Percentiles rank a stretch among this genome's conserved stretches.
These are phyloP conservation scores for Neoscelio sp. DNA, from an alignment of 2,888 invertebrate species.

Conservation along the genomic window DNA sequence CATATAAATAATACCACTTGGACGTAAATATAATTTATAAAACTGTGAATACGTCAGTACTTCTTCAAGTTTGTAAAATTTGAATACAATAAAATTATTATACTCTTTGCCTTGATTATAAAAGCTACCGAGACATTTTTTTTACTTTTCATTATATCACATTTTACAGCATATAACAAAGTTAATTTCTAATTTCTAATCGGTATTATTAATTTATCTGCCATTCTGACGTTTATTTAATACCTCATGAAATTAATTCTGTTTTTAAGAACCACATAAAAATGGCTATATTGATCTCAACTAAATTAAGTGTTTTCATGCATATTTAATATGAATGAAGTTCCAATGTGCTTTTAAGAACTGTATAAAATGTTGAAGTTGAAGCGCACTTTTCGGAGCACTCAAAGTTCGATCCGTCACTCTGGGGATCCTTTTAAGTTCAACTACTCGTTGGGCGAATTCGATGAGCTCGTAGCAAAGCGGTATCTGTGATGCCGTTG, in stretches of 20 bases:
- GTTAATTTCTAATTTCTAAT: too few species aligned
- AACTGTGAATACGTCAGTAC: too few species aligned
- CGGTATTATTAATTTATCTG: too few species aligned
- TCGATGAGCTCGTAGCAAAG: conserved; percentile 58
- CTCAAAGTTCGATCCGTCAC: conserved; percentile 62
- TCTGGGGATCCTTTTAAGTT: conserved; percentile 56
- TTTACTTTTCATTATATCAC: too few species aligned
- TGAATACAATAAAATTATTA: too few species aligned
- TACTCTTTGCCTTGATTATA: too few species aligned
- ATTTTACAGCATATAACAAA: too few species aligned
- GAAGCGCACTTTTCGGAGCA: conserved; percentile 51
- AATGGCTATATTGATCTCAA: conserved; percentile 27
- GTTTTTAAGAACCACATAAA: not conserved
- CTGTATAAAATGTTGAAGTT: conserved; percentile 45
- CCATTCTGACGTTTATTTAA: not conserved
- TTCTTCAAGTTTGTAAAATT: too few species aligned
- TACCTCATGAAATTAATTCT: too few species aligned
- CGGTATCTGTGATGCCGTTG: conserved; percentile 58
- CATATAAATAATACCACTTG: too few species aligned
- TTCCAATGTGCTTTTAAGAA: conserved; percentile 53
- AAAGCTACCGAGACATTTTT: too few species aligned
- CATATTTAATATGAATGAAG: conserved; percentile 40
- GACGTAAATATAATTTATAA: too few species aligned
- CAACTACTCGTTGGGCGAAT: conserved; percentile 61
- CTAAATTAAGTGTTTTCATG: conserved; percentile 49